Conservation (phyloP, 2,888 invertebrate genomes). For the Dasysyrphus tricinctus region DNA sequence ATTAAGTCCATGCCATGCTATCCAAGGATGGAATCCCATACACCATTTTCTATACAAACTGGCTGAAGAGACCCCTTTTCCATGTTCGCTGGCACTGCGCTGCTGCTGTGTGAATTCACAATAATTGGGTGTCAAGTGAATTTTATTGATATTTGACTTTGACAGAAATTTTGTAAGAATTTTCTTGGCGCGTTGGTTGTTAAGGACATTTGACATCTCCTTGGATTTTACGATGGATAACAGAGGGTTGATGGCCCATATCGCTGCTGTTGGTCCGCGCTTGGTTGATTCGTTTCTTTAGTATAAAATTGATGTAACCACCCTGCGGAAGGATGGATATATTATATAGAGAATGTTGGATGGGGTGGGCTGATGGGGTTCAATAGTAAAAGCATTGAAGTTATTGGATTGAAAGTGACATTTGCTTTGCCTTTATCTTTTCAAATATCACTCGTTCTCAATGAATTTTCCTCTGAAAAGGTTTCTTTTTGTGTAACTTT, state of each 20-base stretch:
- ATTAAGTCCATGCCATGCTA: background rate
- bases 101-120: slow-evolving; percentile 61
- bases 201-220: slow-evolving; percentile 66
- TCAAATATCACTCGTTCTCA: slow-evolving; percentile 20
- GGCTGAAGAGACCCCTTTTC: slow-evolving; percentile 1
- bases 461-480: slow-evolving; percentile 27
- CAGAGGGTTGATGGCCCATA: slow-evolving; percentile 64
- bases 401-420: slow-evolving; percentile 55
- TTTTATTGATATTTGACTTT: slow-evolving; percentile 76
- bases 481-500: background rate
- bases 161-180: slow-evolving; percentile 69
- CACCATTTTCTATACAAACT: background rate
- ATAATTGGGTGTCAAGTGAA: slow-evolving; percentile 76
- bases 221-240: slow-evolving; percentile 42
- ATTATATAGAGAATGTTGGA: background rate
- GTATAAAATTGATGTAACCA: background rate
- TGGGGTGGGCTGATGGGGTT: no score
- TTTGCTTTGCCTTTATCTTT: slow-evolving; percentile 60
- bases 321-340: background rate
- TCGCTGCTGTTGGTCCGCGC: slow-evolving; percentile 50
- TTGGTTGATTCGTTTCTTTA: slow-evolving; percentile 39
- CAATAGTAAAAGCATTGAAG: slow-evolving; percentile 33
- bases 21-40: no score
- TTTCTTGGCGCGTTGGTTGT: slow-evolving; percentile 49
- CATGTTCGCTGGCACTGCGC: background rate